Conservation (phyloP, 1,140 invertebrate genomes). For the Drosophila navojoa region DNA sequence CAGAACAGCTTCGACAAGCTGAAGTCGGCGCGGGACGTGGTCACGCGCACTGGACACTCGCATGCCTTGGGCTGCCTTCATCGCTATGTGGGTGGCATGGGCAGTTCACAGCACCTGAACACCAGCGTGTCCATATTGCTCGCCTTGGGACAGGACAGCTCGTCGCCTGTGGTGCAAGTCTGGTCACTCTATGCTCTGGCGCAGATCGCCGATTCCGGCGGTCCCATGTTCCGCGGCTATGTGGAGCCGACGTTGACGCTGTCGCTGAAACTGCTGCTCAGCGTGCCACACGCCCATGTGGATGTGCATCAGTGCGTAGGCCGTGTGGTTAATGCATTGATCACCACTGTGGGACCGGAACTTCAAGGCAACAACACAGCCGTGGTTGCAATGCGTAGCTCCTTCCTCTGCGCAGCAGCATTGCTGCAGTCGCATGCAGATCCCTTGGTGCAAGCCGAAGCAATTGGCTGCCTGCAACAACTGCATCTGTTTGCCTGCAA, state of each 20-base stretch:
- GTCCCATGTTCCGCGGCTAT: slow-evolving; percentile 98
- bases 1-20: slow-evolving; percentile 96
- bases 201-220: slow-evolving; percentile 98
- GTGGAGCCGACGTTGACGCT: slow-evolving; percentile 97
- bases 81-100: slow-evolving; percentile 95
- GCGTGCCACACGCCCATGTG: slow-evolving; percentile 93
- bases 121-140: slow-evolving; percentile 97
- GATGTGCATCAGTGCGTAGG: slow-evolving; percentile 98
- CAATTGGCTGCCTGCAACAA: slow-evolving; percentile 97
- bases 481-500: slow-evolving; percentile 98
- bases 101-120: slow-evolving; percentile 95
- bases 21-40: slow-evolving; percentile 94
- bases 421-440: slow-evolving; percentile 96
- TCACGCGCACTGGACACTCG: slow-evolving; percentile 95
- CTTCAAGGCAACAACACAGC: slow-evolving; percentile 91
- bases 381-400: slow-evolving; percentile 89
- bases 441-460: slow-evolving; percentile 96
- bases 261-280: slow-evolving; percentile 94
- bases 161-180: slow-evolving; percentile 87
- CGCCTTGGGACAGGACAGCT: slow-evolving; percentile 96
- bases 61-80: slow-evolving; percentile 96
- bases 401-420: slow-evolving; percentile 94
- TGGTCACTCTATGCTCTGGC: slow-evolving; percentile 98
- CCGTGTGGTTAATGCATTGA: slow-evolving; percentile 95
- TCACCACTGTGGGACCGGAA: slow-evolving; percentile 99